Conservation (phyloP, 2,797 vertebrate genomes). For the Acipenser transmontanus region DNA sequence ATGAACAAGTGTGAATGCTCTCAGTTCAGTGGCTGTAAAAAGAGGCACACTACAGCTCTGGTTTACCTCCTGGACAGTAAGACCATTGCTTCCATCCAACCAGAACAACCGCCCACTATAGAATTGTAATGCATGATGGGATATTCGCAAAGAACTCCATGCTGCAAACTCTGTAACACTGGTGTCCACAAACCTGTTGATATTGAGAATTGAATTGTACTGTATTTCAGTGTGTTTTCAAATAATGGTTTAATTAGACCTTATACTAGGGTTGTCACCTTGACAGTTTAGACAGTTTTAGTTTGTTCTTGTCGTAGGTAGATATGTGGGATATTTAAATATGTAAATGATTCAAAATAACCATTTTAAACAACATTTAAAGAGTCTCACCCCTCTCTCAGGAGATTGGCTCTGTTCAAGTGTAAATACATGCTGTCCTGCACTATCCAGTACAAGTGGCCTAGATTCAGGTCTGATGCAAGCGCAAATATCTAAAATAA, state of each 20-base stretch:
- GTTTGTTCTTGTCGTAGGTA: too few relatives aligned
- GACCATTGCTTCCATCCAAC: slow-evolving; percentile 49
- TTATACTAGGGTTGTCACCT: too few relatives aligned
- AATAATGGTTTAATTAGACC: too few relatives aligned
- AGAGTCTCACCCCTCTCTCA: slow-evolving; percentile 15
- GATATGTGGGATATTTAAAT: too few relatives aligned
- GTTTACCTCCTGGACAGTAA: slow-evolving; percentile 56
- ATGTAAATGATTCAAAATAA: too few relatives aligned
- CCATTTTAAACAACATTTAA: background rate
- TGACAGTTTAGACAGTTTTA: too few relatives aligned
- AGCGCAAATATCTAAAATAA: slow-evolving; percentile 49
- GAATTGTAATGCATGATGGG: slow-evolving; percentile 43
- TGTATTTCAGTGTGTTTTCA: too few relatives aligned
- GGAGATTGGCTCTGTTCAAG: slow-evolving; percentile 43
- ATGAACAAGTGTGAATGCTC: slow-evolving; percentile 54
- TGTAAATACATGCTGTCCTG: slow-evolving; percentile 48
- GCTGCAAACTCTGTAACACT: slow-evolving; percentile 37
- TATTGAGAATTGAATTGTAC: slow-evolving; percentile 6
- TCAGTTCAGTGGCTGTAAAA: slow-evolving; percentile 45
- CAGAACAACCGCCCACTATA: slow-evolving; percentile 61
- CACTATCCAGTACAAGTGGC: slow-evolving; percentile 59
- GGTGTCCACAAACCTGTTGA: slow-evolving; percentile 30
- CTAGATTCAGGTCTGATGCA: slow-evolving; percentile 48
- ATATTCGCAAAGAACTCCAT: slow-evolving; percentile 57
- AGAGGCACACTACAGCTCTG: slow-evolving; percentile 49